A percentile compares a stretch with the other conserved stretches of the same genome.
Evolutionary conservation across 2,888 invertebrate species (phyloP).

Genomic region (Metellina segmentata): DNA sequence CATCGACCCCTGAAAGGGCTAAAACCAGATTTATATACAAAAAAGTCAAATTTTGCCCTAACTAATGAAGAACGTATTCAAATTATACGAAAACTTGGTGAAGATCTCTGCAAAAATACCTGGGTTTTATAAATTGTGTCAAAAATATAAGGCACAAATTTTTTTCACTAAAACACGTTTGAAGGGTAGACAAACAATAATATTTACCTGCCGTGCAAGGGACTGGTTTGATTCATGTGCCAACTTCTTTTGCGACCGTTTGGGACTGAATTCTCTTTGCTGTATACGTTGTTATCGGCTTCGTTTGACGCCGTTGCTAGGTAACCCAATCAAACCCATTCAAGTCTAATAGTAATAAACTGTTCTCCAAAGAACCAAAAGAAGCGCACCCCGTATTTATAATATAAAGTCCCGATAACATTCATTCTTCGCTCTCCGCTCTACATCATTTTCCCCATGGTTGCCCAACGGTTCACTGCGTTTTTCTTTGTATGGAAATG

Average conservation of each 20-base stretch:
- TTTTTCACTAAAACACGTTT: no score
- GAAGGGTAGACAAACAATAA: no score
- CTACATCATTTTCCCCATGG: constrained; percentile 49
- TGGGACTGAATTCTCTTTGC: constrained; percentile 23
- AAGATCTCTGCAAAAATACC: no score
- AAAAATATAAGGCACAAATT: no score
- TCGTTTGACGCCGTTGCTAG: constrained; percentile 42
- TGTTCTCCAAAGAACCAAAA: constrained; percentile 12
- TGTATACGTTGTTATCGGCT: constrained; percentile 38
- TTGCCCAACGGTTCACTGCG: constrained; percentile 23
- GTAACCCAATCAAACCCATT: constrained; percentile 49
- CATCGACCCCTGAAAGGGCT: no score
- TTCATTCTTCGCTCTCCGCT: constrained; percentile 26
- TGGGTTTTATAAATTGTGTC: no score
- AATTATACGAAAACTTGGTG: no score
- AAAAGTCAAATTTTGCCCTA: no score
- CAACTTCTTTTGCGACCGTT: constrained; percentile 25
- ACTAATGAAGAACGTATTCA: no score
- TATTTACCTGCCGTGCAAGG: constrained; percentile 24
- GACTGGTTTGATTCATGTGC: constrained; percentile 23
- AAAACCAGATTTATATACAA: no score
- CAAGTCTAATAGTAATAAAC: constrained; percentile 29
- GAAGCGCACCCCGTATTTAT: constrained; percentile 34
- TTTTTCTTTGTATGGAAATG: constrained; percentile 25
- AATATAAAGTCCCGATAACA: constrained; percentile 39